phyloP scores from a whole-genome alignment of 35 echinoderm and acorn worm species.

The Chiridota heheva region DNA sequence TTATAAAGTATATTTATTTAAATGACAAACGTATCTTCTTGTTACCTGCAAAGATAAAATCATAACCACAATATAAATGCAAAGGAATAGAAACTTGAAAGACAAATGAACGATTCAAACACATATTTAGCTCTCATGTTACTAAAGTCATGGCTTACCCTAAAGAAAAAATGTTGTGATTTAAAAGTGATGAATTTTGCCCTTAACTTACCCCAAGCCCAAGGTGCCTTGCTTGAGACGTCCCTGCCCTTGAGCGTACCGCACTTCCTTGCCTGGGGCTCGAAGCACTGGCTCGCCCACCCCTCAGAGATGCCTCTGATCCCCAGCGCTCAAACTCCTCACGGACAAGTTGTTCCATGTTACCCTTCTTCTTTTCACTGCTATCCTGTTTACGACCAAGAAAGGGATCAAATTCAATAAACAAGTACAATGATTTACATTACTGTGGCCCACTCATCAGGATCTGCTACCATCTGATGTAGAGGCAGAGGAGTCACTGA shows the following conservation, averaged over 20 bases:
- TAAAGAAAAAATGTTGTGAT: too few relatives aligned
- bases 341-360: conserved; percentile 92
- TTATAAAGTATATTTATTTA: too few relatives aligned
- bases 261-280: conserved; percentile 59
- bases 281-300: conserved; percentile 54
- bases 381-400: conserved; percentile 45
- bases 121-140: too few relatives aligned
- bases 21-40: too few relatives aligned
- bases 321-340: conserved; percentile 99
- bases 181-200: not conserved
- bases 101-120: too few relatives aligned
- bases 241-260: conserved; percentile 68
- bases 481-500: not conserved
- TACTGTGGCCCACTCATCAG: not conserved
- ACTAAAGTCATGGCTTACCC: too few relatives aligned
- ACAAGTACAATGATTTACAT: not conserved
- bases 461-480: not conserved
- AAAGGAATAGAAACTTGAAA: too few relatives aligned
- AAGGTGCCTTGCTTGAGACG: conserved; percentile 44
- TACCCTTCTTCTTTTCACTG: conserved; percentile 58
- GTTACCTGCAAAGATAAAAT: too few relatives aligned
- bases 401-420: not conserved
- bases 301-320: conserved; percentile 80
- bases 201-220: not conserved
- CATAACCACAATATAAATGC: too few relatives aligned